Base-by-base conservation (phyloP, 2,113 vertebrate species). In the Actinemys pallida region DNA sequence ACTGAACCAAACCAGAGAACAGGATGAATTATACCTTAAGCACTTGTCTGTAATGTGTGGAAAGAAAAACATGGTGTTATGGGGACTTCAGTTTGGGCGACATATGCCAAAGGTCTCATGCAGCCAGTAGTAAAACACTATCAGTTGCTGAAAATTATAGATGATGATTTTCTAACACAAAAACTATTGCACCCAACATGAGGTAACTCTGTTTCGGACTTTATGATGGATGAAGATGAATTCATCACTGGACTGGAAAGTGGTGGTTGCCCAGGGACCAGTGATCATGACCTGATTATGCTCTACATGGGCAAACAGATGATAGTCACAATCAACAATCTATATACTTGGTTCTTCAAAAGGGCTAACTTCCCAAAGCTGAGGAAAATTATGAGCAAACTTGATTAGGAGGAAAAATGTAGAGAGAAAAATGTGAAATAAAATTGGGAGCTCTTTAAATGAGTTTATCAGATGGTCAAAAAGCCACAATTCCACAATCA, bases 401-500 rank as follows among this genome's bases (percentile, higher is more conserved):
- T 84, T 89, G 7, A 83, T 1, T 50, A n/a, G 27, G 62, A 83
- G 47, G 88, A 92, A 91, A 92, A 88, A 81, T 27, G 5, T 47
- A 10, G 49, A 22, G 16, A 90, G 45, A 88, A 92, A 81, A 93
- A 83, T 47, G 10, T 59, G 62, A 93, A 87, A 12, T 31, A 42
- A 90, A 53, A 45, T 56, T 91, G 78, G 80, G 45, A 49, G 24
- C 47, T 90, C 87, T 93, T 56, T 89, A 76, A 24, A 90, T 81
- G 4, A 24, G 3, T 72, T 94, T 92, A 93, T 92, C 56, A 90
- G 80, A 45, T 81, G 49, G 83, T 65, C 76, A 92, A 84, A 90
- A 93, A 90, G 47, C 49, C 14, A 0, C 6, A 45, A 90, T 93
- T 85, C 90, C 19, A 79, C 92, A 91, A 82, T 42, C 54, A 69